phyloP scores from a whole-genome alignment of 2,113 vertebrate species.

The Cnemophilus loriae region DNA sequence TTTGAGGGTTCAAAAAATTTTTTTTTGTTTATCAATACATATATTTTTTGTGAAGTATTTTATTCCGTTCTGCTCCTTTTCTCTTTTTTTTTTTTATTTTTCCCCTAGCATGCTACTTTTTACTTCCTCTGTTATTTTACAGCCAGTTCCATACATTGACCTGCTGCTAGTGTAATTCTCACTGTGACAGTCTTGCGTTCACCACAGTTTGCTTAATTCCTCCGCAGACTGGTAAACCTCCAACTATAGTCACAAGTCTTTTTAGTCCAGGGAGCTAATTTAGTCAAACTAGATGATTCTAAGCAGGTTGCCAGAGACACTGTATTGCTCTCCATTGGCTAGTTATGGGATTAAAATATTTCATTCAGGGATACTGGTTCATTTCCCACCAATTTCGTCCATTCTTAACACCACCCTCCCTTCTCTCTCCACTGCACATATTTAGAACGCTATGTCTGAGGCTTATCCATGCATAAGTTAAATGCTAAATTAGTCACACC shows the following conservation, averaged over 20 bases:
- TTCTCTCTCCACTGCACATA: not conserved
- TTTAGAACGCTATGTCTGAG: not conserved
- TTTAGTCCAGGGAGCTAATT: conserved; percentile 2
- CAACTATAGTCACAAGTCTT: not conserved
- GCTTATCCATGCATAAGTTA: not conserved
- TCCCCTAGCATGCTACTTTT: not conserved
- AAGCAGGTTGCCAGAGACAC: not conserved
- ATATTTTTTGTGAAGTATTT: not conserved
- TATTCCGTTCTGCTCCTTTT: not conserved
- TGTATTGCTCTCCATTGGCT: not conserved
- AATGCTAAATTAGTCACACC: not conserved
- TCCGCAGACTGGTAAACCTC: not conserved
- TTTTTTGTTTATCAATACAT: not conserved
- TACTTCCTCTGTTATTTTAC: not conserved
- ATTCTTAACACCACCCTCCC: not conserved
- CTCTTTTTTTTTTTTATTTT: not conserved
- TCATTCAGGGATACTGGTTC: not conserved
- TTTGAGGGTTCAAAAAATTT: not conserved
- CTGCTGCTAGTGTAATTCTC: not conserved
- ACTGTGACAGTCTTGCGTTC: not conserved
- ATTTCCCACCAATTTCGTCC: not conserved
- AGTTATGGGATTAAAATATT: not conserved
- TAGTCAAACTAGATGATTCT: not conserved
- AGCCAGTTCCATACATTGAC: not conserved
- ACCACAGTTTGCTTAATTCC: not conserved